Evolutionary conservation across 1,140 invertebrate species (phyloP), one percentile per base, ranked within the genome.

Genomic region (Helicoverpa zea): DNA sequence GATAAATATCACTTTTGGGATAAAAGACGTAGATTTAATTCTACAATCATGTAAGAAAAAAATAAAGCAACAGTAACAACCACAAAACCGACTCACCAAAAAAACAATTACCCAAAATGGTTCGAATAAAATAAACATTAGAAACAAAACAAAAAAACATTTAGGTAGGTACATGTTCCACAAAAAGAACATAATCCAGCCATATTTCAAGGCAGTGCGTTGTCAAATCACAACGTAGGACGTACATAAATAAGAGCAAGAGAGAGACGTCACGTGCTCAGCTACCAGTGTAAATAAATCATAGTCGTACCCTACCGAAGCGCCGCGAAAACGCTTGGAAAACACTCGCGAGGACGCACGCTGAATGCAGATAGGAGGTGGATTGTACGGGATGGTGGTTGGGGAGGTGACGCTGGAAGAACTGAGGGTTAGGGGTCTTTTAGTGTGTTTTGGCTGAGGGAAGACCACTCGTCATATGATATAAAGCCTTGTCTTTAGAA

Each of bases 271-370:
- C 84, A 83, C 81, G 82, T 75, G 61, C 73, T 35, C 63, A 74
- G 72, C 49, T 64, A 68, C 35, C 73, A 30, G 35, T 59, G 73
- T 90, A 90, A 90, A 92, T 91, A 92, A 92, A 92, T 91, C 90
- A 91, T 87, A 81, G 86, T 83, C 81, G 85, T 82, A 86, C 87
- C 77, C 76, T 74, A 11, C 73, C 79, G 86, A 86, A 90, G 86
- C 87, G 87, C 80, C 78, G 87, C 83, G 89, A 90, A 92, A 91
- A 87, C 87, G 88, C 79, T 90, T 79, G 89, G 90, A 91, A 91
- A 92, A 91, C 89, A 91, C 90, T 92, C 87, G 87, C 82, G 75
- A 59, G 80, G 82, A 87, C 83, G 79, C 84, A 80, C 54, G 52
- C 80, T 86, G 90, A 90, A 92, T 92, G 89, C 84, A 89, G 88